A percentile compares a stretch with the other conserved stretches of the same genome.
phyloP scores from a whole-genome alignment of 2,113 vertebrate genomes.

The Aldabrachelys gigantea region DNA sequence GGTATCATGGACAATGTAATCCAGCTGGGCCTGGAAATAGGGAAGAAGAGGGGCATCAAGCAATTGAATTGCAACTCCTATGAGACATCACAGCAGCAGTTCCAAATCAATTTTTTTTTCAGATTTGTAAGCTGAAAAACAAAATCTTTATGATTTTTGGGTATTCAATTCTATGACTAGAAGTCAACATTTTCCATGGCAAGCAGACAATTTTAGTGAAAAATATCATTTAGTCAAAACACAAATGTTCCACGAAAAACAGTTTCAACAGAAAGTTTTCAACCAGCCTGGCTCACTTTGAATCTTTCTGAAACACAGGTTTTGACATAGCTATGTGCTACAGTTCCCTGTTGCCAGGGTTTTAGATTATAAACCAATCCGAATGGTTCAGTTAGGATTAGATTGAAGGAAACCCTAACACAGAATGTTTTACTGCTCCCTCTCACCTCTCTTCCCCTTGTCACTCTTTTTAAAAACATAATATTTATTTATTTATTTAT shows the following conservation, averaged over 20 bases:
- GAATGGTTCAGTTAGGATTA: not conserved
- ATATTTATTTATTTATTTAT: not conserved
- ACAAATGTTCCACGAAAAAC: not conserved
- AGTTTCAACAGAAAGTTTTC: not conserved
- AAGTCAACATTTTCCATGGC: not conserved
- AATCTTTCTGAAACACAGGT: not conserved
- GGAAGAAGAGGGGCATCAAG: not conserved
- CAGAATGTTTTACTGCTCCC: not conserved
- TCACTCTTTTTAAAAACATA: not conserved
- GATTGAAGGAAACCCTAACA: not conserved
- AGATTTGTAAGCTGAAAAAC: not conserved
- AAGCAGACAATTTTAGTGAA: not conserved
- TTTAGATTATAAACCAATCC: slow-evolving; percentile 1
- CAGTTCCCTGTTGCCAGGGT: not conserved
- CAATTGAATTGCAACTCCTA: not conserved
- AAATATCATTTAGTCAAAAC: not conserved
- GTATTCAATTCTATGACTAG: not conserved
- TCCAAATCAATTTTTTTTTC: not conserved
- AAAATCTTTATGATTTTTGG: not conserved
- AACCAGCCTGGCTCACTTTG: not conserved
- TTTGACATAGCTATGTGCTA: not conserved
- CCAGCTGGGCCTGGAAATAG: not conserved
- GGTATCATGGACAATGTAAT: not conserved
- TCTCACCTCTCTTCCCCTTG: not conserved
- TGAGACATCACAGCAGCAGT: not conserved